Conservation (phyloP, 2,113 vertebrate genomes). For the Chiloscyllium plagiosum region DNA sequence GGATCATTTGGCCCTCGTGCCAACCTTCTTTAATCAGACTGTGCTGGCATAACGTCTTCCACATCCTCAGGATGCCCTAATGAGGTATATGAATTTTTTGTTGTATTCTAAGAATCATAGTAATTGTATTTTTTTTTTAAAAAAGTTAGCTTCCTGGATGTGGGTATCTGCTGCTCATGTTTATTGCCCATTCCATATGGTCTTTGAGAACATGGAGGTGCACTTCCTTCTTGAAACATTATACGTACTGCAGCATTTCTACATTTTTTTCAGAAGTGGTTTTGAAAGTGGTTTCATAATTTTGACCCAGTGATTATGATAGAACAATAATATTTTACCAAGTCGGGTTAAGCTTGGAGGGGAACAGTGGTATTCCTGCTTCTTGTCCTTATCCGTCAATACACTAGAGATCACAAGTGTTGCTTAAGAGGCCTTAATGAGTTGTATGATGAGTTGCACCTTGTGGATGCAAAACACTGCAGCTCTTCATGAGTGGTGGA, state of each 20-base stretch:
- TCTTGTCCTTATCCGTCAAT: neutral
- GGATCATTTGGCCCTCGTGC: neutral
- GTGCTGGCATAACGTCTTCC: too few relatives aligned
- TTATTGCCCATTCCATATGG: neutral
- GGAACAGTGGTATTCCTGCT: neutral
- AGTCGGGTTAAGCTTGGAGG: neutral
- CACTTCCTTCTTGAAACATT: neutral
- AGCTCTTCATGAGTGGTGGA: neutral
- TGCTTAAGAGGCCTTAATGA: neutral
- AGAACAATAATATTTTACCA: neutral
- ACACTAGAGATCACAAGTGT: neutral
- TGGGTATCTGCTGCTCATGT: neutral
- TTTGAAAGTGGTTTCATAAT: neutral
- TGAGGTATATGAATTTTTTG: neutral
- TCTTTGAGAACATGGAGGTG: neutral
- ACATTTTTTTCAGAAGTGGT: neutral
- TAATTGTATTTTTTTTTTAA: neutral
- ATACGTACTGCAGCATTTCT: neutral
- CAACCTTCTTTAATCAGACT: too few relatives aligned
- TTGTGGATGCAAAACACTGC: neutral
- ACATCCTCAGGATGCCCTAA: neutral
- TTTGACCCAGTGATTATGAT: neutral
- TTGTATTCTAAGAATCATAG: neutral
- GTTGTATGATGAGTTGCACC: neutral
- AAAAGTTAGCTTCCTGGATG: neutral